Evolutionary conservation across 2,888 invertebrate species (phyloP), one percentile per base, ranked within the genome.

Genomic region (Drosophila bunnanda): DNA sequence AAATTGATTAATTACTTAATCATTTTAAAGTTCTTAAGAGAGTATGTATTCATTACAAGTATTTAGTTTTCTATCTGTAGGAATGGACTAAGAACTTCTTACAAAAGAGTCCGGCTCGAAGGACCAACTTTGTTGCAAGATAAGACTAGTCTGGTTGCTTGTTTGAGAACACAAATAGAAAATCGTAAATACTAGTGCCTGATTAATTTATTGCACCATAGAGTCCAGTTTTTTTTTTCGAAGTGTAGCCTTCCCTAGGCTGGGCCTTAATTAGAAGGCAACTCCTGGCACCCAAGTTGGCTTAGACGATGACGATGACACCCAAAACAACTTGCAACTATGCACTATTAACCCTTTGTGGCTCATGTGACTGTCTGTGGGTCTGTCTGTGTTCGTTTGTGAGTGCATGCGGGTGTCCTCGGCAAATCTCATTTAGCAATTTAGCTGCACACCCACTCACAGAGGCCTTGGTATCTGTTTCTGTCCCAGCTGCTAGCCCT

Each of bases 361-460:
- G 88, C 59, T 75, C 75, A 56, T 75, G 68, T 53, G 57, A 43
- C 76, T 70, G 75, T 57, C 60, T 68, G 53, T 48, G 50, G 57
- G 61, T 36, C 52, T 62, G 70, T 44, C 44, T 56, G 44, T 34
- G 52, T 62, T 57, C 55, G 48, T 44, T 25, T 65, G 43, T 59
- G 39, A 57, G 54, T 61, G 67, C 64, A 43, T 84, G 82, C 80
- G 81, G 85, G 89, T 88, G 87, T 88, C 80, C 82, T 87, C 65
- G 60, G 73, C 80, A 79, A 80, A 89, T 89, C 90, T 70, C 88
- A 89, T 90, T 89, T 89, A 88, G 88, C 88, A 89, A 89, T 89
- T 89, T 90, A 90, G 90, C 76, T 76, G 83, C 88, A 90, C 89
- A 89, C 89, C 90, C 89, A 89, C 89, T 85, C 90, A 79, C 88